Conservation (phyloP, 2,113 vertebrate species). For the Zosterops borbonicus region DNA sequence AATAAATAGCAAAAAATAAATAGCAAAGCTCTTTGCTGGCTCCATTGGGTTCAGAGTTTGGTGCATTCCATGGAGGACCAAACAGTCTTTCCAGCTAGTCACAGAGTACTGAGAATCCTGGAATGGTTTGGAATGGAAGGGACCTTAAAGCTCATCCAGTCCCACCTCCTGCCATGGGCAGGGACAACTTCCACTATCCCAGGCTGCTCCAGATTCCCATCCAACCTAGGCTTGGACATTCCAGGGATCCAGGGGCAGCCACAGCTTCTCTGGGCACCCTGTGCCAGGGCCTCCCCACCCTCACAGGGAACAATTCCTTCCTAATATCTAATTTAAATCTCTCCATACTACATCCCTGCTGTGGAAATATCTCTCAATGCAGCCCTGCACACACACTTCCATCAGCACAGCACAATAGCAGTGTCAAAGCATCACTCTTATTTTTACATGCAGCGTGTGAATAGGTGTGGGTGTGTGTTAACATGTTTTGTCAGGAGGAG, state of each 20-base stretch:
- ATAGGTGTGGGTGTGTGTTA: conserved; percentile 51
- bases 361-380: background rate
- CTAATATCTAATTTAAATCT: background rate
- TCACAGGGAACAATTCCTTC: background rate
- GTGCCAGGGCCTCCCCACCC: rapidly evolving
- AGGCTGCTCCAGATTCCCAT: rapidly evolving
- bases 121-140: background rate
- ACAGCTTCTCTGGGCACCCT: background rate
- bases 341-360: background rate
- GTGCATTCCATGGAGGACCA: background rate
- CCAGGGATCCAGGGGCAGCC: background rate
- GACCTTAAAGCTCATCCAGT: background rate
- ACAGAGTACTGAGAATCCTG: background rate
- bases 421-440: background rate
- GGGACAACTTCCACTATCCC: background rate
- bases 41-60: background rate
- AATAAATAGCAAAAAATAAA: background rate
- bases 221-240: rapidly evolving
- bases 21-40: background rate
- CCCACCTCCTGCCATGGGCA: background rate
- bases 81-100: background rate
- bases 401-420: background rate
- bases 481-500: conserved; percentile 30
- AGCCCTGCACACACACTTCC: background rate
- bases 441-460: background rate